These are phyloP conservation scores for Sparus aurata DNA, from an alignment of 2,797 vertebrate species.

Conservation along the genomic window DNA sequence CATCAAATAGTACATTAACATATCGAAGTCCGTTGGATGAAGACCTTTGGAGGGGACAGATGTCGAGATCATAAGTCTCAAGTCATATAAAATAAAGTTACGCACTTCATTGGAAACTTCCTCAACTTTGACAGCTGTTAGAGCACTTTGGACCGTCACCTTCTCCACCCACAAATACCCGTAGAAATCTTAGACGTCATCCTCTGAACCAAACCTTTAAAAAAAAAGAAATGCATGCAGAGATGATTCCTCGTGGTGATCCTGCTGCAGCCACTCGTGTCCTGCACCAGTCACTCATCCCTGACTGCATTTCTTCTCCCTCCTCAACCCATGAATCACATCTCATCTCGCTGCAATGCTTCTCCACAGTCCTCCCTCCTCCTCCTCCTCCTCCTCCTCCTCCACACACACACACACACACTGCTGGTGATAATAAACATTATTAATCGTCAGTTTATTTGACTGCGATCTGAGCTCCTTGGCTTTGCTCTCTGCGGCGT, in stretches of 20 bases:
- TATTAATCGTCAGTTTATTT: background rate
- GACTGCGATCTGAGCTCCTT: background rate
- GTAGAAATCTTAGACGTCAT: background rate
- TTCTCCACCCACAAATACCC: background rate
- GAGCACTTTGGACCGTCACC: background rate
- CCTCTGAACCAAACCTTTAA: background rate
- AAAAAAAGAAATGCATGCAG: background rate
- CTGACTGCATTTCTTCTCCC: background rate
- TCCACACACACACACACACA: background rate
- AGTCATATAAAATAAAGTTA: too few relatives aligned
- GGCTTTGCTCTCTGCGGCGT: background rate
- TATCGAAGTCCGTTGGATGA: background rate
- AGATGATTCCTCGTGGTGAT: background rate
- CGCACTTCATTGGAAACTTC: background rate
- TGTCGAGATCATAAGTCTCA: too few relatives aligned
- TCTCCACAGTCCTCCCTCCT: background rate
- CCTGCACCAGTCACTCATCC: background rate
- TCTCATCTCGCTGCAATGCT: background rate
- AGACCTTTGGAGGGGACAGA: too few relatives aligned
- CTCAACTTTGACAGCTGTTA: background rate
- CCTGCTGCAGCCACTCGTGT: background rate
- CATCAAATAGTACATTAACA: background rate
- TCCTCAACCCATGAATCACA: background rate
- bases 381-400: too few relatives aligned
- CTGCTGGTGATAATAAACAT: background rate